Evolutionary conservation across 2,888 invertebrate species (phyloP).

Genomic region (Tanaodytes sp.): DNA sequence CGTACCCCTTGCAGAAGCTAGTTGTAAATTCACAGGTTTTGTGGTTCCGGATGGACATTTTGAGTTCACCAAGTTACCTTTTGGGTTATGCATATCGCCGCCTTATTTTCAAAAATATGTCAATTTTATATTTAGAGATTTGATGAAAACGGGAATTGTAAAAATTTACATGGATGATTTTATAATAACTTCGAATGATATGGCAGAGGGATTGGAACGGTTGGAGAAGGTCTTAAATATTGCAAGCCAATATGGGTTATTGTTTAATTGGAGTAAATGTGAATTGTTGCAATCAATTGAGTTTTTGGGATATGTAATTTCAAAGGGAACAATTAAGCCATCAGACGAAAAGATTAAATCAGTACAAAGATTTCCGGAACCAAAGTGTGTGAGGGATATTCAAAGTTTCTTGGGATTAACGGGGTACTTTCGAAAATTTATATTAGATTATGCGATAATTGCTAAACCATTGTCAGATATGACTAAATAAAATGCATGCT

Average conservation of each 20-base stretch:
- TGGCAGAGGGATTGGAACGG: too few relatives aligned
- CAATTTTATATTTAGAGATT: conserved; percentile 22
- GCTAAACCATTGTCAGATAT: too few relatives aligned
- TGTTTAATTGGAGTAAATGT: conserved; percentile 40
- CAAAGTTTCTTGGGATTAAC: too few relatives aligned
- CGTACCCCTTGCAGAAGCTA: conserved; percentile 1
- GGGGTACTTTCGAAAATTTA: too few relatives aligned
- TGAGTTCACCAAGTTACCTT: too few relatives aligned
- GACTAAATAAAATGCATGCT: too few relatives aligned
- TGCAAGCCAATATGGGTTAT: neutral
- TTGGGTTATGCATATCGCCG: too few relatives aligned
- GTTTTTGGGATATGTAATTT: conserved; percentile 36
- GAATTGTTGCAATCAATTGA: conserved; percentile 35
- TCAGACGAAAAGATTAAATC: too few relatives aligned
- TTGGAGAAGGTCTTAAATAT: conserved; percentile 6
- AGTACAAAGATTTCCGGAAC: too few relatives aligned
- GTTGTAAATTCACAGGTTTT: neutral
- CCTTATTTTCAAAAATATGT: conserved; percentile 17
- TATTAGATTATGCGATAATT: too few relatives aligned
- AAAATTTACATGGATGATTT: conserved; percentile 31
- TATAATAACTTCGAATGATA: conserved; percentile 19
- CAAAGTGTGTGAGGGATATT: too few relatives aligned
- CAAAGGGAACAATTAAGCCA: conserved; percentile 21
- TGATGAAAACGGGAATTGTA: conserved; percentile 9
- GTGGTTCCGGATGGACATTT: neutral